Percentiles rank a stretch among this genome's conserved stretches.
Conservation (phyloP, 2,797 vertebrate genomes). For the Decapterus maruadsi region DNA sequence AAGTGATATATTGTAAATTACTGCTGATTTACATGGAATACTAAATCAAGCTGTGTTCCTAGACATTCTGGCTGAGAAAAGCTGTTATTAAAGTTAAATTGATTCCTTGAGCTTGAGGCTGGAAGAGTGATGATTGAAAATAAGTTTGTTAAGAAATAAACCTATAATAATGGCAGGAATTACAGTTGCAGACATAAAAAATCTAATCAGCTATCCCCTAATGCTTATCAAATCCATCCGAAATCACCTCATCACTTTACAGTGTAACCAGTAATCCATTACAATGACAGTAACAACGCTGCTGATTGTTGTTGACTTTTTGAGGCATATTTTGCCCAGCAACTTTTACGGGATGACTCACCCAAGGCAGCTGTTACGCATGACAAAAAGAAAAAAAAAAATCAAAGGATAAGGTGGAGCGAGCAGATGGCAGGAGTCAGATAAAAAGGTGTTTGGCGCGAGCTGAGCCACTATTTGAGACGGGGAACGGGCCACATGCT, state of each 20-base stretch:
- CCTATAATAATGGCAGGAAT: background rate
- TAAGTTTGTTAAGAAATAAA: background rate
- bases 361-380: constrained; percentile 83
- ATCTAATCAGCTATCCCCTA: background rate
- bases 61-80: background rate
- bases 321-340: constrained; percentile 73
- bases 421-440: constrained; percentile 65
- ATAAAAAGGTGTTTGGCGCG: constrained; percentile 82
- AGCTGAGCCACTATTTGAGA: constrained; percentile 44
- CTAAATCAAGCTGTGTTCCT: constrained; percentile 12
- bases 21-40: constrained; percentile 22
- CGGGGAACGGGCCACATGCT: constrained; percentile 34
- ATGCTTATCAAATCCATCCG: background rate
- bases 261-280: constrained; percentile 20
- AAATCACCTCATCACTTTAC: background rate
- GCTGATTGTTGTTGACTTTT: constrained; percentile 60
- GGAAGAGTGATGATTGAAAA: too few species aligned
- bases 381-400: constrained; percentile 65
- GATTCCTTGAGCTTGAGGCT: background rate
- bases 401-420: constrained; percentile 84
- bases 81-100: background rate
- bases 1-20: background rate
- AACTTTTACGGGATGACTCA: constrained; percentile 86
- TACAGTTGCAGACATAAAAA: background rate
- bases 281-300: constrained; percentile 11